phyloP scores from a whole-genome alignment of 2,113 vertebrate species.

The Alligator sinensis region DNA sequence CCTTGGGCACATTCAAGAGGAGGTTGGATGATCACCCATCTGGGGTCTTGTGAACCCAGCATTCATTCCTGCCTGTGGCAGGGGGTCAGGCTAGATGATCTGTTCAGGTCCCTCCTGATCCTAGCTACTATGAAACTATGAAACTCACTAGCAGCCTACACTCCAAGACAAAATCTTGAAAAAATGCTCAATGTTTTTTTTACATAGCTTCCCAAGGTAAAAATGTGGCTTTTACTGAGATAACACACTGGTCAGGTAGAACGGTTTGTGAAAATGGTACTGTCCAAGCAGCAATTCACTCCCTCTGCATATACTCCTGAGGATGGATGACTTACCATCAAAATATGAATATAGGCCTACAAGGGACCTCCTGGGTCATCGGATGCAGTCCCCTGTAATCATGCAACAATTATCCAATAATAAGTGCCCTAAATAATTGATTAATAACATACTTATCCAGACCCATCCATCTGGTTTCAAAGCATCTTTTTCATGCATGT shows the following conservation, averaged over 20 bases:
- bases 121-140: too few relatives aligned
- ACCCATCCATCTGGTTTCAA: background rate
- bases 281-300: background rate
- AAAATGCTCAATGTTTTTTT: background rate
- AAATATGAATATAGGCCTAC: too few relatives aligned
- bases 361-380: too few relatives aligned
- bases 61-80: too few relatives aligned
- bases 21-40: too few relatives aligned
- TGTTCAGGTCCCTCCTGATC: too few relatives aligned
- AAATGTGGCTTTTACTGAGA: background rate
- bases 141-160: background rate
- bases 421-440: background rate
- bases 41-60: too few relatives aligned
- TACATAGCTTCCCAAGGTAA: background rate
- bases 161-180: background rate
- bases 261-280: background rate
- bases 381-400: too few relatives aligned
- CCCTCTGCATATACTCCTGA: background rate
- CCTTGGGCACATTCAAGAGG: too few relatives aligned
- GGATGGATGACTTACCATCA: too few relatives aligned
- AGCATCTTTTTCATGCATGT: background rate
- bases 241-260: background rate
- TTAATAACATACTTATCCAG: background rate
- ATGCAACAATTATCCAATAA: too few relatives aligned
- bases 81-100: too few relatives aligned